Percentiles rank a stretch among this genome's conserved stretches.
Conservation (phyloP, 2,113 vertebrate species). For the Plecturocebus donacophilus region DNA sequence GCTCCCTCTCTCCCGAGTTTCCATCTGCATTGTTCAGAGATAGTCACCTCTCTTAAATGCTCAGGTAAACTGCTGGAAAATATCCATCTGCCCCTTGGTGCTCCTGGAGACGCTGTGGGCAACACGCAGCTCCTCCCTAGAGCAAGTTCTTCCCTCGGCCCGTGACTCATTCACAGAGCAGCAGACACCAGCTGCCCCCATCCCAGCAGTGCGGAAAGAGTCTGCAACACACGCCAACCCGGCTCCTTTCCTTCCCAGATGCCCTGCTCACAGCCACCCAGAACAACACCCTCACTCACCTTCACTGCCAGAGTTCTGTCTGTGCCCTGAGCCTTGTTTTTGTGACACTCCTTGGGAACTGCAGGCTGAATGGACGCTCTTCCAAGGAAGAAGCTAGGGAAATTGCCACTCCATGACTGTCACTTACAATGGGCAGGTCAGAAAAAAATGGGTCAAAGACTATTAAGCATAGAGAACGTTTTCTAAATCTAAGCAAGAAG, state of each 20-base stretch:
- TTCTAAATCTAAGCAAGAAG: not conserved
- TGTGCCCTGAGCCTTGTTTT: accelerated
- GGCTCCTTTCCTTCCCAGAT: not conserved
- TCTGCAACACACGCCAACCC: not conserved
- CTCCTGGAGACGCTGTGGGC: constrained; percentile 12
- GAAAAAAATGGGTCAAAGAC: constrained; percentile 14
- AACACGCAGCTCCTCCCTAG: constrained; percentile 32
- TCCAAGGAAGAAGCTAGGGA: not conserved
- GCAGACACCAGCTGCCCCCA: constrained; percentile 15
- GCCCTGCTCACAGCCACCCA: not conserved
- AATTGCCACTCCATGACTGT: not conserved
- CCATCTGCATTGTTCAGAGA: not conserved
- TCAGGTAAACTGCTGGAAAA: constrained; percentile 49
- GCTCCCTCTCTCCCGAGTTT: not conserved
- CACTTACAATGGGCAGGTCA: not conserved
- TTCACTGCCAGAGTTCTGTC: not conserved
- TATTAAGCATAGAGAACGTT: not conserved
- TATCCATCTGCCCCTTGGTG: constrained; percentile 10
- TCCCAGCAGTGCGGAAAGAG: not conserved
- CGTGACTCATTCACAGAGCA: constrained; percentile 63
- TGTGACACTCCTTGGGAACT: not conserved
- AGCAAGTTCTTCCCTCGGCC: constrained; percentile 46
- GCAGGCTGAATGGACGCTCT: not conserved
- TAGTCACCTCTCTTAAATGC: not conserved
- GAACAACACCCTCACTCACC: not conserved